These are phyloP conservation scores for Nasonia longicornis DNA, from an alignment of 1,140 invertebrate genomes.

Conservation along the genomic window DNA sequence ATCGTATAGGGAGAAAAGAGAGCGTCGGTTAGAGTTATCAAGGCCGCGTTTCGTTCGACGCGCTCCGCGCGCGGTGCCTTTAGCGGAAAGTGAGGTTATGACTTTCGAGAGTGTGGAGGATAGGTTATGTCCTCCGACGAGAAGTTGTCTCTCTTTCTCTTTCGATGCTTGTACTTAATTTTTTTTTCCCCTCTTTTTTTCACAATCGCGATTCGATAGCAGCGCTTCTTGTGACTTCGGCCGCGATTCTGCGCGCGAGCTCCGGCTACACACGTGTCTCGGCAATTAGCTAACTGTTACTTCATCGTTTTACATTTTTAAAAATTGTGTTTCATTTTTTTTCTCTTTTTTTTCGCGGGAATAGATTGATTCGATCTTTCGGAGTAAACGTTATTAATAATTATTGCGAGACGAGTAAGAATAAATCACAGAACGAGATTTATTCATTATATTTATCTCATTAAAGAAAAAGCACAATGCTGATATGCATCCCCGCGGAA, in stretches of 20 bases:
- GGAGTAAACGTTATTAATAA: no score
- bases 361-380: no score
- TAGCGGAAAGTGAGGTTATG: slow-evolving; percentile 15
- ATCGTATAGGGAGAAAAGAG: neutral
- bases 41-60: neutral
- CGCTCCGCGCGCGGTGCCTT: neutral
- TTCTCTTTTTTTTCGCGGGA: no score
- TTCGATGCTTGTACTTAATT: neutral
- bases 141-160: neutral
- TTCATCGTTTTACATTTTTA: neutral
- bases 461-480: no score
- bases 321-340: neutral
- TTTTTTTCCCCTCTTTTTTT: neutral
- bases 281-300: neutral
- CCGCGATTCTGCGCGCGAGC: no score
- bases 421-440: no score
- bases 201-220: neutral
- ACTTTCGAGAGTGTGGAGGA: neutral
- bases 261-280: neutral
- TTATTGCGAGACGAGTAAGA: no score
- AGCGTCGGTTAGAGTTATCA: neutral
- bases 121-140: neutral
- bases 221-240: neutral
- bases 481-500: no score
- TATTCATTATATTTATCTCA: no score